Evolutionary conservation across 2,888 invertebrate species (phyloP), one percentile per base, ranked within the genome.

Genomic region (Hypena proboscidalis): DNA sequence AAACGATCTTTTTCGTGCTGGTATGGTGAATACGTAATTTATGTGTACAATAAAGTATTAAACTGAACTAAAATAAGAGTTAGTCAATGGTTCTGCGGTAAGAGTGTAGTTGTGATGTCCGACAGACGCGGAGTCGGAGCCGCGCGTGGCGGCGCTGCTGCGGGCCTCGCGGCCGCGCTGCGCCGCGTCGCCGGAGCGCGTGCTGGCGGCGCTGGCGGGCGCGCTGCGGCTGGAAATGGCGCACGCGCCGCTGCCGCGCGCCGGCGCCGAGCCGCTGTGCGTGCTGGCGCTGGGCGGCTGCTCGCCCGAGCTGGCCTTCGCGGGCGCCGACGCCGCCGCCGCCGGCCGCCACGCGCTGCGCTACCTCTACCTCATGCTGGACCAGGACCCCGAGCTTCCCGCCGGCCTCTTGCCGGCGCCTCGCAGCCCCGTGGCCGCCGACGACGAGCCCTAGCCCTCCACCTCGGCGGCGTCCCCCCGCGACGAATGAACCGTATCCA

Each of bases 341-440:
- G 73, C 74, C 58, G 69, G 72, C 36, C 44, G 13, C 44, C 46
- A 55, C 42, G 78, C 79, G 29, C 37, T 74, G 39, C 52, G 49
- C 42, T 76, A 77, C 72, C 41, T 81, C 56, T 64, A 55, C 19
- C 70, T 67, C 39, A 67, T 62, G 53, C 71, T 77, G n/a, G 19
- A 34, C n/a, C n/a, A n/a, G n/a, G n/a, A n/a, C n/a, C n/a, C n/a
- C n/a, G n/a, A n/a, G n/a, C n/a, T n/a, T n/a, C n/a, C n/a, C n/a
- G n/a, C n/a, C n/a, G n/a, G n/a, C n/a, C n/a, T n/a, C n/a, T n/a
- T n/a, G n/a, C n/a, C n/a, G n/a, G n/a, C n/a, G n/a, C n/a, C n/a
- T n/a, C n/a, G n/a, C n/a, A n/a, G n/a, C n/a, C n/a, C n/a, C n/a
- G n/a, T n/a, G n/a, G n/a, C n/a, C n/a, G n/a, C n/a, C n/a, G n/a